phyloP scores from a whole-genome alignment of 2,888 invertebrate genomes.

The Lydus trimaculatus region DNA sequence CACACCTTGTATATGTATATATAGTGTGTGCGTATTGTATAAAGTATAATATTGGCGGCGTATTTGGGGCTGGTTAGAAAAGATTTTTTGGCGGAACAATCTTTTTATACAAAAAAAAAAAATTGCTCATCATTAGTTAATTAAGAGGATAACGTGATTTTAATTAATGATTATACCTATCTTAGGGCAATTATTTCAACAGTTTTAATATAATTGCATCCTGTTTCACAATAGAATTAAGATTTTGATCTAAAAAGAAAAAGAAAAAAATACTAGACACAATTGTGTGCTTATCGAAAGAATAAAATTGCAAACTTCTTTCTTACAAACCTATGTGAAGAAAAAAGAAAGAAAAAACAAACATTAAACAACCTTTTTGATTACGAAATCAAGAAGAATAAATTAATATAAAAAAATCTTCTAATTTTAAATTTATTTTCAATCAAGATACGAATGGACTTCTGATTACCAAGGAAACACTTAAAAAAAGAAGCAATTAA shows the following conservation, averaged over 20 bases:
- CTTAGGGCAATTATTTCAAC: conserved; percentile 41
- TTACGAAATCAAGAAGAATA: background rate
- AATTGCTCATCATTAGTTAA: conserved; percentile 30
- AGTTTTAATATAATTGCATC: conserved; percentile 45
- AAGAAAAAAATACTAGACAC: too few species aligned
- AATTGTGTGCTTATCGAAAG: background rate
- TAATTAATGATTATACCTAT: conserved; percentile 42
- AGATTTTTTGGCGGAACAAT: background rate
- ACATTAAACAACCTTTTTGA: background rate
- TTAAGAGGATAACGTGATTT: conserved; percentile 30
- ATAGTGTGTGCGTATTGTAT: too few species aligned
- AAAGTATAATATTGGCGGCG: background rate
- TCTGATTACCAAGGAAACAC: background rate
- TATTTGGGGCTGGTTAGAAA: background rate
- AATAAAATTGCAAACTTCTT: background rate
- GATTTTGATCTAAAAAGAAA: conserved; percentile 15
- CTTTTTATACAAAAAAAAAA: background rate
- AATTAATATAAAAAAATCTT: background rate
- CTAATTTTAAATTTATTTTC: background rate
- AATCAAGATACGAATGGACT: background rate
- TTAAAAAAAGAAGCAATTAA: background rate
- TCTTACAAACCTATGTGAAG: too few species aligned
- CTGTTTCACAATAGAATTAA: conserved; percentile 39
- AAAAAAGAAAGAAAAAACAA: background rate
- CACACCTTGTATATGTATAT: conserved; percentile 27